Conservation (phyloP, 2,797 vertebrate genomes). For the Salmo trutta region DNA sequence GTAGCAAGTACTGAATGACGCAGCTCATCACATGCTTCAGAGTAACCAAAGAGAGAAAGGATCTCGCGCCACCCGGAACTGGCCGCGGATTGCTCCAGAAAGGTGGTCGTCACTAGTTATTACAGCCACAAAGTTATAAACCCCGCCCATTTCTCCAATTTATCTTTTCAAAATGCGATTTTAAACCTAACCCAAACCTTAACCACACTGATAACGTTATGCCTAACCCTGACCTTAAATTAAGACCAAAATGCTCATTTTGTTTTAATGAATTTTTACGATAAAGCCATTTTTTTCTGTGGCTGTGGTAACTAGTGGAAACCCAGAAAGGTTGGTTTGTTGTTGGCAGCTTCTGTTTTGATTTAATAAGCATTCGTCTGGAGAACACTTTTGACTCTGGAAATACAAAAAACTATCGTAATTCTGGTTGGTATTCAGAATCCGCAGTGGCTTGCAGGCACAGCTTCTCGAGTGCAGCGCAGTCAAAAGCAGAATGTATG, state of each 20-base stretch:
- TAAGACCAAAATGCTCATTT: too few species aligned
- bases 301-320: too few species aligned
- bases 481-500: background rate
- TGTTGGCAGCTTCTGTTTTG: conserved; percentile 1
- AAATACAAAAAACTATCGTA: background rate
- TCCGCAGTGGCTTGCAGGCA: background rate
- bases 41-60: conserved; percentile 16
- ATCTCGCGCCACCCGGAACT: conserved; percentile 29
- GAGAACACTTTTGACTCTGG: background rate
- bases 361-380: background rate
- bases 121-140: too few species aligned
- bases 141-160: too few species aligned
- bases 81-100: background rate
- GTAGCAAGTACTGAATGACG: background rate
- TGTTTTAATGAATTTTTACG: too few species aligned
- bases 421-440: conserved; percentile 3
- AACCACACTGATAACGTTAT: too few species aligned
- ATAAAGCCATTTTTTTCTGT: too few species aligned
- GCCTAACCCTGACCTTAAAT: too few species aligned
- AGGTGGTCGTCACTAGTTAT: too few species aligned
- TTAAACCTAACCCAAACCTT: too few species aligned
- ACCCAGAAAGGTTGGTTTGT: conserved; percentile 15
- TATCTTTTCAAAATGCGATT: too few species aligned
- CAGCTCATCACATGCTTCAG: conserved; percentile 15
- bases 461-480: background rate